Percentiles rank a stretch among this genome's conserved stretches.
Evolutionary conservation across 2,888 invertebrate genomes (phyloP).

Genomic region (Torymus auratus): DNA sequence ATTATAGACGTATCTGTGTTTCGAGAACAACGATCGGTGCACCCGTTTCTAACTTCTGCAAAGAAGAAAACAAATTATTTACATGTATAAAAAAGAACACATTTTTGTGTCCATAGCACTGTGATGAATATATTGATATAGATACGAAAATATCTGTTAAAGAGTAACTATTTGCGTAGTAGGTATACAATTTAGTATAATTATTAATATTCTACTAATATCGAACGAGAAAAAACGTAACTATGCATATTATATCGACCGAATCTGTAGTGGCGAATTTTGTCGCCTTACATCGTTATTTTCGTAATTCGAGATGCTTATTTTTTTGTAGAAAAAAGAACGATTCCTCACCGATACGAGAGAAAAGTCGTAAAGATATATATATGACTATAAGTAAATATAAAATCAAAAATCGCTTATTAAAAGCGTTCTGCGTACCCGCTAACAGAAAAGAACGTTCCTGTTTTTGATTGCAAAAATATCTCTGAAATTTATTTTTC

Average conservation of each 20-base stretch:
- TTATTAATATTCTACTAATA: constrained; percentile 70
- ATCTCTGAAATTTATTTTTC: constrained; percentile 52
- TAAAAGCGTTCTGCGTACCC: constrained; percentile 41
- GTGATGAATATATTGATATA: constrained; percentile 75
- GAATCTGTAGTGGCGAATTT: constrained; percentile 60
- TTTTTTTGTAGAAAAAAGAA: constrained; percentile 60
- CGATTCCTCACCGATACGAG: constrained; percentile 56
- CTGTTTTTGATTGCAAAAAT: constrained; percentile 54
- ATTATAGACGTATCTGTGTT: constrained; percentile 43
- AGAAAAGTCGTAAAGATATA: constrained; percentile 50
- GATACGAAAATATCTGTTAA: constrained; percentile 61
- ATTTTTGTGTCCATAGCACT: constrained; percentile 77
- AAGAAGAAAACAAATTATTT: constrained; percentile 68
- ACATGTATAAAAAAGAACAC: constrained; percentile 73
- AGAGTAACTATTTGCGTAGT: constrained; percentile 72
- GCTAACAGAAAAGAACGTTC: constrained; percentile 47
- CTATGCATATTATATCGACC: constrained; percentile 63
- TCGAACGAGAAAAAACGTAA: constrained; percentile 67
- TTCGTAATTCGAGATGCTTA: constrained; percentile 62
- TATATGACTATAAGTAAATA: constrained; percentile 44
- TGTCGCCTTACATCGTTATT: constrained; percentile 59
- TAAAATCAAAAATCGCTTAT: constrained; percentile 57
- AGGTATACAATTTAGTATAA: constrained; percentile 71
- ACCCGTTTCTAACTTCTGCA: constrained; percentile 53
- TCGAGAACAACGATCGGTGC: constrained; percentile 53